Evolutionary conservation across 1,140 invertebrate genomes (phyloP).

Genomic region (Doryteuthis pealeii): DNA sequence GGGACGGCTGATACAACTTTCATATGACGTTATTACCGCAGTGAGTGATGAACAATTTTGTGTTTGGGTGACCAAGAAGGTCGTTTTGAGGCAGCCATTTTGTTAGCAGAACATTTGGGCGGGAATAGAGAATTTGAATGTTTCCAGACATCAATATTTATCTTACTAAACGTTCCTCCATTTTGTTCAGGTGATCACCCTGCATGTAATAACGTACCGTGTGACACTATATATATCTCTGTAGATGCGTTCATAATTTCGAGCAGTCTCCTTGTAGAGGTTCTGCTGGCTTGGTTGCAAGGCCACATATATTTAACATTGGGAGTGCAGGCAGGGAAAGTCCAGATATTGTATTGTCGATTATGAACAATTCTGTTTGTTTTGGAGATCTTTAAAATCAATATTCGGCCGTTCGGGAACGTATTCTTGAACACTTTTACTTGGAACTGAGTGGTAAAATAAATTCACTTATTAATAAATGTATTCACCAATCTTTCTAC

Average conservation of each 20-base stretch:
- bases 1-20: slow-evolving; percentile 76
- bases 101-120: slow-evolving; percentile 70
- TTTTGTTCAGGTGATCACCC: slow-evolving; percentile 28
- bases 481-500: not conserved
- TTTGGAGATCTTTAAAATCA: not conserved
- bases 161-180: slow-evolving; percentile 61
- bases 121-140: slow-evolving; percentile 59
- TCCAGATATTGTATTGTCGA: slow-evolving; percentile 17
- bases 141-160: slow-evolving; percentile 64
- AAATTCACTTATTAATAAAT: not conserved
- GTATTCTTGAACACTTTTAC: not conserved
- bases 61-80: slow-evolving; percentile 66
- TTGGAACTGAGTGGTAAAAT: not conserved
- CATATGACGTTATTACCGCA: slow-evolving; percentile 74
- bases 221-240: slow-evolving; percentile 31
- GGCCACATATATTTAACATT: slow-evolving; percentile 21
- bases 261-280: slow-evolving; percentile 20
- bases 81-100: slow-evolving; percentile 83
- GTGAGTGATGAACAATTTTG: slow-evolving; percentile 71
- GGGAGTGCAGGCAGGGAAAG: slow-evolving; percentile 17
- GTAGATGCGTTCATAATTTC: slow-evolving; percentile 14
- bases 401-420: not conserved
- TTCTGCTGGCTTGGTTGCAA: slow-evolving; percentile 20
- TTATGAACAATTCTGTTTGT: slow-evolving; percentile 15
- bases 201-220: slow-evolving; percentile 18